Percentiles rank a stretch among this genome's conserved stretches.
Evolutionary conservation across 2,797 vertebrate genomes (phyloP).

Genomic region (Silurus lanzhouensis): DNA sequence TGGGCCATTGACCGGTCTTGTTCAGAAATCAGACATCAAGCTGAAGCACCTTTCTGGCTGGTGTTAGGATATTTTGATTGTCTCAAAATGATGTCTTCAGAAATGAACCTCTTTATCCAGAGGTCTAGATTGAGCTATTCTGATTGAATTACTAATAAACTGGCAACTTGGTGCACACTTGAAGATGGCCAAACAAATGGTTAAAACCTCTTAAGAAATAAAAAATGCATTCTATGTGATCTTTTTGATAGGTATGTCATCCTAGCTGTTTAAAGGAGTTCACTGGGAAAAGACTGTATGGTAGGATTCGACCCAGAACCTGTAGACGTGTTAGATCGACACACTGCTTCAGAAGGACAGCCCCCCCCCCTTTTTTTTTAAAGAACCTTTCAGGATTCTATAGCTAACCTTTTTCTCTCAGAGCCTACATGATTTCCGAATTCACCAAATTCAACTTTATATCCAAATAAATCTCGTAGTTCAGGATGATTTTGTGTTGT

Average conservation of each 20-base stretch:
- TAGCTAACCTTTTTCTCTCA: background rate
- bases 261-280: background rate
- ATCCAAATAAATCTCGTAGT: slow-evolving; percentile 75
- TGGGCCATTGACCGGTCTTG: too few relatives aligned
- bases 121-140: background rate
- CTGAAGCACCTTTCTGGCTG: too few relatives aligned
- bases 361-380: background rate
- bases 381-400: background rate
- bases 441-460: slow-evolving; percentile 66
- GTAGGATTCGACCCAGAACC: background rate
- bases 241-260: background rate
- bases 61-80: too few relatives aligned
- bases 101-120: background rate
- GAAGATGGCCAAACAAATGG: background rate
- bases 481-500: slow-evolving; percentile 73
- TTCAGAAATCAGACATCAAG: too few relatives aligned
- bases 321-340: too few relatives aligned
- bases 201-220: background rate
- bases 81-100: too few relatives aligned
- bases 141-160: slow-evolving; percentile 9
- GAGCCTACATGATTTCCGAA: slow-evolving; percentile 28
- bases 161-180: background rate
- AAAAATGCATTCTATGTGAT: background rate
- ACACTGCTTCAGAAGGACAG: too few relatives aligned
- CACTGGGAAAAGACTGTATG: background rate